A percentile compares a stretch with the other conserved stretches of the same genome.
Evolutionary conservation across 2,888 invertebrate species (phyloP).

Genomic region (Seladonia tumulorum): DNA sequence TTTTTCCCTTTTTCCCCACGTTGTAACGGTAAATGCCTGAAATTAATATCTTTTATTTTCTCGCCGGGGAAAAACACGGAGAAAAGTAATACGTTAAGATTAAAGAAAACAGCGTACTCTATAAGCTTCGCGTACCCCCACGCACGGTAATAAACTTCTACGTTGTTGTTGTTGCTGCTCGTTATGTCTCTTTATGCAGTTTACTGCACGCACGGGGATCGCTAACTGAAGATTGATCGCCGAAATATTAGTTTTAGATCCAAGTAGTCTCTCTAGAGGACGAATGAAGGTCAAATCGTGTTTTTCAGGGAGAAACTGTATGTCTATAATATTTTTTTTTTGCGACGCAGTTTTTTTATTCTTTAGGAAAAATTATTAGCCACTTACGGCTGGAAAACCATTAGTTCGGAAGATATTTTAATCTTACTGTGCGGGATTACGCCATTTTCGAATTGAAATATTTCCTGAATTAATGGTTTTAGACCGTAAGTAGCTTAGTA

Average conservation of each 20-base stretch:
- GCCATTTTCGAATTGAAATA: neutral
- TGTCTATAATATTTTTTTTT: neutral
- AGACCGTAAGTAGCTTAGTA: neutral
- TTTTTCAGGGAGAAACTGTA: neutral
- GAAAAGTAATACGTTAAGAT: constrained; percentile 3
- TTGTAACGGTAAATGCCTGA: constrained; percentile 1
- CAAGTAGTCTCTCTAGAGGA: neutral
- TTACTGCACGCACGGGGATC: neutral
- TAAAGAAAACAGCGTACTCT: neutral
- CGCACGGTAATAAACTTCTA: neutral
- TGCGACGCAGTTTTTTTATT: neutral
- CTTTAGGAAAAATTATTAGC: neutral
- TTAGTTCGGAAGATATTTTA: neutral
- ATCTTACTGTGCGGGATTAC: neutral
- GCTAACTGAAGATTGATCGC: neutral
- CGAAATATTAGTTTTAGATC: neutral
- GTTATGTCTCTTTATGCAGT: neutral
- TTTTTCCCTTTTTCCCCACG: no score
- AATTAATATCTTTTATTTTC: constrained; percentile 11
- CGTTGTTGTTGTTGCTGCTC: neutral
- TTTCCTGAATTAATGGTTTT: neutral
- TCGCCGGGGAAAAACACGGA: neutral
- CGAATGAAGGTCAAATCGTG: neutral
- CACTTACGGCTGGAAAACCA: neutral
- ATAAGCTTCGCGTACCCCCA: neutral